These are phyloP conservation scores for Chesias legatella DNA, from an alignment of 2,888 invertebrate genomes.

Conservation along the genomic window DNA sequence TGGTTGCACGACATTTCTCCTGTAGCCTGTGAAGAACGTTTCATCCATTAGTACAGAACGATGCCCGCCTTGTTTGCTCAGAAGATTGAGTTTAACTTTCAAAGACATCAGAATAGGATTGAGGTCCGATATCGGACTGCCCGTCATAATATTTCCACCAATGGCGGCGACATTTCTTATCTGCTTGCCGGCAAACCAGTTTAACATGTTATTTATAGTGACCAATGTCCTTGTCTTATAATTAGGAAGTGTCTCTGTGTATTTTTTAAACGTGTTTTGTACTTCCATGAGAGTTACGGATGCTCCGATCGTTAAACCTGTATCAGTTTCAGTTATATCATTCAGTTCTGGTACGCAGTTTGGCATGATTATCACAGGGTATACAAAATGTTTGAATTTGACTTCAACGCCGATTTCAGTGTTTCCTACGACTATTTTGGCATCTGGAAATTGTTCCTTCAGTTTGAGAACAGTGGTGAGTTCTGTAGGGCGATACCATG, in stretches of 20 bases:
- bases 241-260: slow-evolving; percentile 80
- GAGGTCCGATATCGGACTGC: slow-evolving; percentile 97
- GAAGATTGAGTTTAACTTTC: slow-evolving; percentile 86
- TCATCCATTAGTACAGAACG: slow-evolving; percentile 86
- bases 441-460: slow-evolving; percentile 83
- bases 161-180: slow-evolving; percentile 96
- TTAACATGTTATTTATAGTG: slow-evolving; percentile 90
- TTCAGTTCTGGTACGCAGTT: slow-evolving; percentile 91
- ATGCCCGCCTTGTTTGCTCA: slow-evolving; percentile 75
- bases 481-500: slow-evolving; percentile 86
- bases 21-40: slow-evolving; percentile 89
- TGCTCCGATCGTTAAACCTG: slow-evolving; percentile 88
- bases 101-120: slow-evolving; percentile 95
- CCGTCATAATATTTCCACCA: slow-evolving; percentile 97
- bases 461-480: slow-evolving; percentile 81
- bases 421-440: slow-evolving; percentile 90
- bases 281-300: slow-evolving; percentile 90
- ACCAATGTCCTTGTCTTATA: slow-evolving; percentile 84
- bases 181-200: slow-evolving; percentile 97
- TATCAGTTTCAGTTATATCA: slow-evolving; percentile 74
- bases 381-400: slow-evolving; percentile 88
- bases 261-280: slow-evolving; percentile 82
- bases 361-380: slow-evolving; percentile 90
- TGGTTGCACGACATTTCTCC: slow-evolving; percentile 84
- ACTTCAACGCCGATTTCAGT: slow-evolving; percentile 92